Conservation (phyloP, 2,888 invertebrate species). For the Pteria penguin region DNA sequence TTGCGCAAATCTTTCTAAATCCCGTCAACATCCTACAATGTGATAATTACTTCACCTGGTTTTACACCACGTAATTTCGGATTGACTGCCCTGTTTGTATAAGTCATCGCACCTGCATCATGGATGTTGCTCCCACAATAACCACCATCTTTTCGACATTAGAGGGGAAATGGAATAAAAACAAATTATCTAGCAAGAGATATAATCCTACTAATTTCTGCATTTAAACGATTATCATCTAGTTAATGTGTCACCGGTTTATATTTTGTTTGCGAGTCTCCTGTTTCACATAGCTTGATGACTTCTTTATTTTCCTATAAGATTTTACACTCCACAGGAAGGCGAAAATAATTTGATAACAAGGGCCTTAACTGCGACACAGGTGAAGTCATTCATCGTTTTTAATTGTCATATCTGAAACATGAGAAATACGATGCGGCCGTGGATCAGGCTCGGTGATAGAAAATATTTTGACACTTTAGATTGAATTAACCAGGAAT, state of each 20-base stretch:
- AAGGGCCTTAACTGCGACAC: not conserved
- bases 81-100: no score
- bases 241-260: conserved; percentile 9
- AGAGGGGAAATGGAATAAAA: conserved; percentile 24
- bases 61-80: no score
- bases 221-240: conserved; percentile 11
- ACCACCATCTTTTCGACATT: not conserved
- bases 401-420: not conserved
- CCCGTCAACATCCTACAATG: no score
- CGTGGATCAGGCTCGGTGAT: not conserved
- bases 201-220: not conserved
- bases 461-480: conserved; percentile 17
- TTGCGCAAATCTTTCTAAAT: no score
- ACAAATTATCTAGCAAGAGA: not conserved
- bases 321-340: conserved; percentile 14
- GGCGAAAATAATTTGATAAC: conserved; percentile 25
- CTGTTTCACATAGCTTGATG: not conserved
- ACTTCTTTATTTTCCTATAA: not conserved
- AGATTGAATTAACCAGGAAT: not conserved
- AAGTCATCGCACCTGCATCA: no score
- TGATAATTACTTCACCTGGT: no score
- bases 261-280: not conserved
- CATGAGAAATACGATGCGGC: not conserved
- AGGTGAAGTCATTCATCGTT: not conserved
- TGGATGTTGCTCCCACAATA: no score